Conservation (phyloP, 2,113 vertebrate genomes). For the Cichladusa arquata region DNA sequence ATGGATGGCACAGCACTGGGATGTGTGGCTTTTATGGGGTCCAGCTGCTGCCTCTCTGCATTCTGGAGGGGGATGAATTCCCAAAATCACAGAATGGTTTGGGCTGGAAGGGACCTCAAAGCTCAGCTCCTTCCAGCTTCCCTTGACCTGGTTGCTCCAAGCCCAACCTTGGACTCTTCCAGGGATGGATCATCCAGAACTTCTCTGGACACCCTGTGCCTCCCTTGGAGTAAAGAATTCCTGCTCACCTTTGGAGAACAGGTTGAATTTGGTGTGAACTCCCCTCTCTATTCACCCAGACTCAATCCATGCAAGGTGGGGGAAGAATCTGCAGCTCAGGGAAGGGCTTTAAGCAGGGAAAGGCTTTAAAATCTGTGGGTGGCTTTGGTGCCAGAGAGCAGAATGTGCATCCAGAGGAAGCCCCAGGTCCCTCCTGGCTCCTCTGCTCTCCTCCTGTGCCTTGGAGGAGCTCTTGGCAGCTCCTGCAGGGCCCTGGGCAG, state of each 20-base stretch:
- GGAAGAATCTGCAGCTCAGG: not conserved
- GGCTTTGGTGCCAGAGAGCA: not conserved
- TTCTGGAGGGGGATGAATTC: not conserved
- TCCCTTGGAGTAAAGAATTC: not conserved
- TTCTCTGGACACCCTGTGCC: not conserved
- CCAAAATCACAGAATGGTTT: not conserved
- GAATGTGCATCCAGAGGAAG: accelerated
- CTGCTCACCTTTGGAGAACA: not conserved
- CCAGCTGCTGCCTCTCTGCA: not conserved
- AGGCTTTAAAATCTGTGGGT: not conserved
- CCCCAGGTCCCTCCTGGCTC: accelerated
- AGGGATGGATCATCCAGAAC: not conserved
- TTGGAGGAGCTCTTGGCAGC: not conserved
- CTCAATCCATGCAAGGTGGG: not conserved
- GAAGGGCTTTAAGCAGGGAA: not conserved
- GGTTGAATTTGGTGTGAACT: not conserved
- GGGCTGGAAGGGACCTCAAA: not conserved
- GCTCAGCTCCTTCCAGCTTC: not conserved
- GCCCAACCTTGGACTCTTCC: not conserved
- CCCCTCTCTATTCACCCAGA: no score
- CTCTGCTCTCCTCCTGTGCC: not conserved
- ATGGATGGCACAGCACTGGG: not conserved
- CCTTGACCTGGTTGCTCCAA: not conserved
- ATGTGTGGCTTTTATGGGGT: accelerated
- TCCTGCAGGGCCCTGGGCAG: not conserved